These are phyloP conservation scores for Drosophila novamexicana DNA, from an alignment of 1,140 invertebrate species.

Conservation along the genomic window DNA sequence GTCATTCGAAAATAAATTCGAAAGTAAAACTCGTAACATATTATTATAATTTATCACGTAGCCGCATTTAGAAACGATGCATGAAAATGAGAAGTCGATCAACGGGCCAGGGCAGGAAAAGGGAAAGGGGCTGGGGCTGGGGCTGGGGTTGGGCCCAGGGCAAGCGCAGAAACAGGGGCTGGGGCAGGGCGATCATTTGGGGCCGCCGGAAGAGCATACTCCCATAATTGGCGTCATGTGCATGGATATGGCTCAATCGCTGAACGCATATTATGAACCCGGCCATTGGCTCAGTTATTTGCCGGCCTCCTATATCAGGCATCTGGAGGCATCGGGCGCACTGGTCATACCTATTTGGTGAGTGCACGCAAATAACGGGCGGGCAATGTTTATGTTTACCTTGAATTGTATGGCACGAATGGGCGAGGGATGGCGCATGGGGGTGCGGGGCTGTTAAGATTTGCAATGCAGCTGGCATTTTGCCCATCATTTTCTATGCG, in stretches of 20 bases:
- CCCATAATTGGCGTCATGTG: slow-evolving; percentile 50
- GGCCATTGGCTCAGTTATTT: slow-evolving; percentile 35
- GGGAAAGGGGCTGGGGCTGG: not conserved
- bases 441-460: no score
- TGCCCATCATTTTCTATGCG: no score
- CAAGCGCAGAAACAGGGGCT: not conserved
- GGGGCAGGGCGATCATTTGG: not conserved
- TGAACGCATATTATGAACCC: slow-evolving; percentile 5
- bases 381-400: no score
- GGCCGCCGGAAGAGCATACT: no score
- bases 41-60: no score
- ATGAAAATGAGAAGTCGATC: not conserved
- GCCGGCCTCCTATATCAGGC: slow-evolving; percentile 39
- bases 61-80: not conserved
- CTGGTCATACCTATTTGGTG: slow-evolving; percentile 53
- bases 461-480: no score
- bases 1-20: no score
- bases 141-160: no score
- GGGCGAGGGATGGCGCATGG: no score
- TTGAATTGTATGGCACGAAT: no score
- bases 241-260: slow-evolving; percentile 39
- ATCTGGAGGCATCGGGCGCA: slow-evolving; percentile 52
- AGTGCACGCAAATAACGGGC: slow-evolving; percentile 20
- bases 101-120: not conserved
- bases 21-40: no score